Evolutionary conservation across 2,797 vertebrate genomes (phyloP), one percentile per base, ranked within the genome.

Genomic region (Percopsis omiscomaycus): DNA sequence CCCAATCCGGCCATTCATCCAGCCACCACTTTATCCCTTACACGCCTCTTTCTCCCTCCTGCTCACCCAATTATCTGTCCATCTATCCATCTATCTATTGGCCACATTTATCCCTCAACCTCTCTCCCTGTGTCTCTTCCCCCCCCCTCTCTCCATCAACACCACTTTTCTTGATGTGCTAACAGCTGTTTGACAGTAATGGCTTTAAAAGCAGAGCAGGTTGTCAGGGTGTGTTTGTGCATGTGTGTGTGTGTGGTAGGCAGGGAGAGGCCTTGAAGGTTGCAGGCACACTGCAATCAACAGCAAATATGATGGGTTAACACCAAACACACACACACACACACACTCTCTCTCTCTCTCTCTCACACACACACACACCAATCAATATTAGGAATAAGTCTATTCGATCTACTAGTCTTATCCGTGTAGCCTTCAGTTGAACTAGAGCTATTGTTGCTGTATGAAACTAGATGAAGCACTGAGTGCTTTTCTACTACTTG

Each of bases 171-270:
- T 75, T 81, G 86, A 87, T 80, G 71, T 57, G 79, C 87, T 89
- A 89, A 91, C 88, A 90, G 89, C 90, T 88, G 89, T 90, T 88
- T 90, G 89, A 92, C 89, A 89, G 88, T 92, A 92, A 92, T 91
- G 88, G 89, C 81, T 86, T 80, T 88, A 89, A 90, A 92, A 89
- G 88, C 87, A 88, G 82, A 81, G 84, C 73, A 50, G 81, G 82
- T 13, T 45, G 30, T 65, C 27, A 5, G 53, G 15, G 27, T 55
- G 53, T 47, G 82, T 75, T 82, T 79, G 83, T 79, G 81, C 77
- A 59, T 57, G 75, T 84, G 77, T 74, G 79, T 75, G 81, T 50
- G 27, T 44, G 32, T 32, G 28, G 29, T 22, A 10, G 32, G 44
- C 11, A 5, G 8, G 28, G 22, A 50, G 57, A 80, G 80, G 78